phyloP scores from a whole-genome alignment of 2,113 vertebrate species.

The Tragelaphus imberbis region DNA sequence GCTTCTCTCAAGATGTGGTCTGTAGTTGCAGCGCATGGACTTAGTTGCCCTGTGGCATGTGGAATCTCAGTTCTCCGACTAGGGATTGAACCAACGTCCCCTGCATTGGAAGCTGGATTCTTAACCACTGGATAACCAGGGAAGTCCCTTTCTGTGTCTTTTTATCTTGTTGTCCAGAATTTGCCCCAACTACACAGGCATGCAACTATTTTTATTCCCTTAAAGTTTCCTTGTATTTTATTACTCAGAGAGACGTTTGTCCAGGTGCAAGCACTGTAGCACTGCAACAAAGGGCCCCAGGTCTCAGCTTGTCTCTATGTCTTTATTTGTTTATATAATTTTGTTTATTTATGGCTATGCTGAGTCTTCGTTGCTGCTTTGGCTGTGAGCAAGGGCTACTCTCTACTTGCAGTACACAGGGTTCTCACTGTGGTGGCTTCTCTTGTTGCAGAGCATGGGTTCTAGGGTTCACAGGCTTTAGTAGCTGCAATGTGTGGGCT shows the following conservation, averaged over 20 bases:
- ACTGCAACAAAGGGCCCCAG: background rate
- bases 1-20: background rate
- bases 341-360: background rate
- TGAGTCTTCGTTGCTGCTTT: background rate
- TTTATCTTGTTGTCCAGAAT: background rate
- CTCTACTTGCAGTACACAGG: background rate
- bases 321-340: background rate
- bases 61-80: background rate
- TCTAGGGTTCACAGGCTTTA: background rate
- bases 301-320: background rate
- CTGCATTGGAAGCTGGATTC: background rate
- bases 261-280: background rate
- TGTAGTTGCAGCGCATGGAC: fast-evolving
- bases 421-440: background rate
- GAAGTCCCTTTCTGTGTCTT: background rate
- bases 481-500: background rate
- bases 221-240: background rate
- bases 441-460: background rate
- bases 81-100: fast-evolving
- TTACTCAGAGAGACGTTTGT: background rate
- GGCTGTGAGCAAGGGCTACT: background rate
- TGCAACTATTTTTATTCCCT: background rate
- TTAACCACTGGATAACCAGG: background rate
- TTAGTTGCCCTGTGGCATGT: background rate
- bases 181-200: background rate